Base-by-base conservation (phyloP, 2,888 invertebrate species). In the Mesorhabditis sp. region DNA sequence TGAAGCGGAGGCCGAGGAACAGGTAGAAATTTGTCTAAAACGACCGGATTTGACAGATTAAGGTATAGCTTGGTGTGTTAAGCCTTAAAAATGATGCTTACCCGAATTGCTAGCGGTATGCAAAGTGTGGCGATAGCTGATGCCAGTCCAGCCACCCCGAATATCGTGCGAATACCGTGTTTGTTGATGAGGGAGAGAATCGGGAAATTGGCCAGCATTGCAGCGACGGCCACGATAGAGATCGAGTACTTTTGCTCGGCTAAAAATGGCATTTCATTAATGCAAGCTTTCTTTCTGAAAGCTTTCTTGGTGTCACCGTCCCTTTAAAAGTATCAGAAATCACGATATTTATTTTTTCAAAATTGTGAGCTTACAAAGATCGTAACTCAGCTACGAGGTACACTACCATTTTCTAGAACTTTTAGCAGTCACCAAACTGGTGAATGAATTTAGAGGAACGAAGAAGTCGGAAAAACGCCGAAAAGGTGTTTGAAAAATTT, bases 191-290 rank as follows among this genome's bases (percentile, higher is more conserved):
- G 64, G 45, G 74, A 70, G 10, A 82, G 76, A 41, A 82, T 74
- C 4, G 74, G 70, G 65, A 81, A 80, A 68, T 81, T 81, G 68
- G 82, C 76, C 15, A 76, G 43, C 5, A 81, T 66, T n/a, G 81
- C 81, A 28, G 73, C 72, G 6, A 75, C 76, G 28, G 80, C 80
- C 15, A 80, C 81, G 5, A 76, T 74, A 0, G 81, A 74, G 4
- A 82, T 80, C 6, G 79, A 71, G 64, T 67, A 72, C 7, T 70
- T 71, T 42, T 70, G 44, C 45, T 75, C 71, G 15, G 44, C 74
- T 74, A 67, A 68, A 70, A 50, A 13, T n/a, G n/a, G 10, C 58
- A 50, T n/a, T n/a, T n/a, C n/a, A n/a, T n/a, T n/a, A n/a, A n/a
- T n/a, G n/a, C n/a, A n/a, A n/a, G n/a, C n/a, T n/a, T n/a, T n/a